A percentile compares a stretch with the other conserved stretches of the same genome.
These are phyloP conservation scores for Mesaphorura yosii DNA, from an alignment of 1,140 invertebrate species.

Conservation along the genomic window DNA sequence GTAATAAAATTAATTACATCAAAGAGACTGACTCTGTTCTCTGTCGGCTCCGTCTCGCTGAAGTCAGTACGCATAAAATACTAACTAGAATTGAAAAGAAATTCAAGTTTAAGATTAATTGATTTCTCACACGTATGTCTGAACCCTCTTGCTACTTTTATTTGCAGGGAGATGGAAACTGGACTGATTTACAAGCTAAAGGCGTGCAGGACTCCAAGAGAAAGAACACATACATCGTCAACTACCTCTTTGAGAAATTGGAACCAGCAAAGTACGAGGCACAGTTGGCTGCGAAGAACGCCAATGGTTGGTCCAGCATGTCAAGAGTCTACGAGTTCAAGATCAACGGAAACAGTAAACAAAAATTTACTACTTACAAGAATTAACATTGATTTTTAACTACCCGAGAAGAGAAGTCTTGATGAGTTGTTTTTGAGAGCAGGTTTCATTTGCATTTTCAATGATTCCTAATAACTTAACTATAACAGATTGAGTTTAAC, in stretches of 20 bases:
- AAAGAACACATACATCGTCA: not conserved
- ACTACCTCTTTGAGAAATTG: not conserved
- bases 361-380: too few relatives aligned
- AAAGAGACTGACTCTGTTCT: too few relatives aligned
- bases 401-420: too few relatives aligned
- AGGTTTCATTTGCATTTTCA: too few relatives aligned
- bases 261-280: not conserved
- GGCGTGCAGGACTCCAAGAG: not conserved
- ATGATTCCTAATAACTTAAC: too few relatives aligned
- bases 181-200: not conserved
- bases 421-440: too few relatives aligned
- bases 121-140: not conserved
- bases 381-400: not conserved
- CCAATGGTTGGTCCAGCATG: conserved; percentile 4
- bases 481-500: too few relatives aligned
- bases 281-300: not conserved
- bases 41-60: not conserved
- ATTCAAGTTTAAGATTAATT: not conserved
- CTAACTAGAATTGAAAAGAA: not conserved
- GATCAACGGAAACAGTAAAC: conserved; percentile 10
- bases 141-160: not conserved
- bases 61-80: not conserved
- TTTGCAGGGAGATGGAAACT: not conserved
- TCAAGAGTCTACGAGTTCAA: conserved; percentile 5
- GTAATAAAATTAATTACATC: too few relatives aligned